phyloP scores from a whole-genome alignment of 2,797 vertebrate genomes.

The Apogon talboti region DNA sequence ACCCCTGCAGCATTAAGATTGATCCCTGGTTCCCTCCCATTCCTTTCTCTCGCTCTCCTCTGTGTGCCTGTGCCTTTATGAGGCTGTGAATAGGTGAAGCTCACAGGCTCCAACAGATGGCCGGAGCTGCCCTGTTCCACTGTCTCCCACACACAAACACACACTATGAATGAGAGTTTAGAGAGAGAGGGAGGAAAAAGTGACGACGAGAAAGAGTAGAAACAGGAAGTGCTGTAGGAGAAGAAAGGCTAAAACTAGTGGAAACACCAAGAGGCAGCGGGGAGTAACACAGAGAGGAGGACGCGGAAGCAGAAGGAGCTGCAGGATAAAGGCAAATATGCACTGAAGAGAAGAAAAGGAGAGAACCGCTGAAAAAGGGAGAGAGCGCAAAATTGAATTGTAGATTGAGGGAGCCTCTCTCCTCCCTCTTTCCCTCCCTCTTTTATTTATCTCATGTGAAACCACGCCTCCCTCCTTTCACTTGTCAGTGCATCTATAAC shows the following conservation, averaged over 20 bases:
- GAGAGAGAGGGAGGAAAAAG: slow-evolving; percentile 51
- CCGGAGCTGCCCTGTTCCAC: slow-evolving; percentile 71
- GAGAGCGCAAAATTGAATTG: slow-evolving; percentile 81
- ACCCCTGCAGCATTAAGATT: slow-evolving; percentile 71
- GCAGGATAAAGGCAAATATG: slow-evolving; percentile 32
- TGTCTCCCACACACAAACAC: slow-evolving; percentile 46
- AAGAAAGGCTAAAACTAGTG: slow-evolving; percentile 48
- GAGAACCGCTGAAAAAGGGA: slow-evolving; percentile 53
- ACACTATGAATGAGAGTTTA: slow-evolving; percentile 70
- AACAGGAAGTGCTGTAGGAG: slow-evolving; percentile 32
- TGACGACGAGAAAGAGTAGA: slow-evolving; percentile 47
- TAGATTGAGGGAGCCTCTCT: slow-evolving; percentile 81
- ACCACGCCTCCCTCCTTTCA: slow-evolving; percentile 85
- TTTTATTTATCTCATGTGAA: slow-evolving; percentile 82
- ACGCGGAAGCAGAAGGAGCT: slow-evolving; percentile 20
- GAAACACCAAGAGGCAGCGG: slow-evolving; percentile 26
- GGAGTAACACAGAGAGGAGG: slow-evolving; percentile 32
- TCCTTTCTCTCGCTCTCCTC: slow-evolving; percentile 74
- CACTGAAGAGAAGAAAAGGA: slow-evolving; percentile 24
- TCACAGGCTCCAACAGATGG: slow-evolving; percentile 84
- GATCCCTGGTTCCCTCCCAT: slow-evolving; percentile 77
- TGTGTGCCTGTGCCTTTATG: slow-evolving; percentile 78
- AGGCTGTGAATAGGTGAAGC: slow-evolving; percentile 82
- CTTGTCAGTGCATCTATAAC: slow-evolving; percentile 86
- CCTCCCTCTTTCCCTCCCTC: slow-evolving; percentile 78